Evolutionary conservation across 2,888 invertebrate genomes (phyloP), one percentile per base, ranked within the genome.

Genomic region (Archips crataeganus): DNA sequence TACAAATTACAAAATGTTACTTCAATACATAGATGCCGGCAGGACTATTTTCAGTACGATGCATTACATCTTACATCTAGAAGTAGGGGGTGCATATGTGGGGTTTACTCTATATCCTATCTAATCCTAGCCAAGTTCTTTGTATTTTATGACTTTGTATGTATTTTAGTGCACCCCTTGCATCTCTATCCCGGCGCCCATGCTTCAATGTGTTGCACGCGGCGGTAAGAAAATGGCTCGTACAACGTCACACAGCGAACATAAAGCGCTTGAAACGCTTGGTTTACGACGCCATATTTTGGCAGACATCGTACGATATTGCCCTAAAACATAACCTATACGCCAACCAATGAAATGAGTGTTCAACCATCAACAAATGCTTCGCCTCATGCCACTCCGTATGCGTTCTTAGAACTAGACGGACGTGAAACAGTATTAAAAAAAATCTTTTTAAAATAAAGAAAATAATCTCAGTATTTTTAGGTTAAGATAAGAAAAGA

Each of bases 281-380:
- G 49, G 32, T 66, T 66, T 34, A 47, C 45, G 74, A 71, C 74
- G 73, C 75, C 77, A 76, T 69, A 74, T 63, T 72, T 62, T 68
- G 70, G 67, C 63, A 73, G 71, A 76, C 62, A 76, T 84, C 83
- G 80, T 81, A 83, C 78, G 83, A 84, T 54, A 23, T 81, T 71
- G 74, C 75, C 39, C 64, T 61, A 66, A 78, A 71, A 80, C 77
- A 80, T 85, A 85, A 87, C 84, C 85, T 84, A 79, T 62, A 39
- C 63, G 66, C 39, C 57, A 47, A 66, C 66, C 65, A 57, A 57
- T 62, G 54, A 66, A 47, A 49, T 57, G 39, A 66, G 39, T 45
- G 15, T 42, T 42, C 42, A 6, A 57, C 67, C 60, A 72, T 67
- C 67, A 74, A 54, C 65, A 54, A 60, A 32, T 51, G 34, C 9